These are phyloP conservation scores for Adoxophyes honmai DNA, from an alignment of 1,140 invertebrate genomes.

Conservation along the genomic window DNA sequence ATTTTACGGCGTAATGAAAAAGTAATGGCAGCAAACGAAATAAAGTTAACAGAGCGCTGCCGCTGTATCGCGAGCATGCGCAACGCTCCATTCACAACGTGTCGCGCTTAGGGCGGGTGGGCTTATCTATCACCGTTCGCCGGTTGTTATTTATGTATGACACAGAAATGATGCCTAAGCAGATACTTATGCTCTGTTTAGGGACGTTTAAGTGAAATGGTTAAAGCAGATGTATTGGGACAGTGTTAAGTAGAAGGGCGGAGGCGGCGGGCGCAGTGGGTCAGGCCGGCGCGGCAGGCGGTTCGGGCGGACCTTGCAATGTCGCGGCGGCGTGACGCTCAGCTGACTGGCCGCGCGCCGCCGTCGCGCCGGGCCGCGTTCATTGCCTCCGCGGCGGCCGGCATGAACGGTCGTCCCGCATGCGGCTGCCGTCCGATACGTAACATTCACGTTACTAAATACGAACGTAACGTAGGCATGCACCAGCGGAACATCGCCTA, in stretches of 20 bases:
- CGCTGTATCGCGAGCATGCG: slow-evolving; percentile 49
- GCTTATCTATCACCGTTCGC: too few relatives aligned
- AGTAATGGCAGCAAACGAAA: slow-evolving; percentile 13
- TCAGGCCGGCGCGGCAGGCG: slow-evolving; percentile 63
- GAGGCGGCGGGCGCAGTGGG: slow-evolving; percentile 46
- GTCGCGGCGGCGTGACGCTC: slow-evolving; percentile 73
- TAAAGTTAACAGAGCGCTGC: slow-evolving; percentile 31
- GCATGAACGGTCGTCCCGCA: slow-evolving; percentile 49
- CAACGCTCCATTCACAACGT: slow-evolving; percentile 53
- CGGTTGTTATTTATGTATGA: too few relatives aligned
- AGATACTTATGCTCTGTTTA: background rate
- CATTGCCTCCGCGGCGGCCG: slow-evolving; percentile 67
- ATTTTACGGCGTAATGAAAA: background rate
- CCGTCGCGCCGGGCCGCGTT: slow-evolving; percentile 53
- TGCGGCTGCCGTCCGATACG: slow-evolving; percentile 19
- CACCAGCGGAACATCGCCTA: background rate
- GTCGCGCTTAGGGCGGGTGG: slow-evolving; percentile 19
- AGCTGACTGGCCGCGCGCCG: slow-evolving; percentile 63
- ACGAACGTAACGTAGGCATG: slow-evolving; percentile 18
- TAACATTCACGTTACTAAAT: slow-evolving; percentile 21
- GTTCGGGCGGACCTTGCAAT: slow-evolving; percentile 76
- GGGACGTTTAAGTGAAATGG: background rate
- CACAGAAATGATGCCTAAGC: too few relatives aligned
- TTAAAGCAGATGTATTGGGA: background rate
- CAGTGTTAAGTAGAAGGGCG: slow-evolving; percentile 8